Evolutionary conservation across 2,888 invertebrate genomes (phyloP), one percentile per base, ranked within the genome.

Genomic region (Ophioninae sp.): DNA sequence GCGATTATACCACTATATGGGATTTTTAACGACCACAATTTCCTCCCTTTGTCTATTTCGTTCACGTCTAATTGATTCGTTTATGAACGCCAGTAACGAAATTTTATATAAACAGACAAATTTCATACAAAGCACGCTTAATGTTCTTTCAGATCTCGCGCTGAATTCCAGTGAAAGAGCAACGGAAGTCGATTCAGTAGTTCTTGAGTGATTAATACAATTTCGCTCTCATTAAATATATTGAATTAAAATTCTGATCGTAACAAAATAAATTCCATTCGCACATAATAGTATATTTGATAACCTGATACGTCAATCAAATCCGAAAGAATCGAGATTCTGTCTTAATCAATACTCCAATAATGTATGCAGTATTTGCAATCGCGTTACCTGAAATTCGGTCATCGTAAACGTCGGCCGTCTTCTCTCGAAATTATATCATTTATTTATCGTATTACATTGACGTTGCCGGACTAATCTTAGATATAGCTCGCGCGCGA

Each of bases 401-500:
- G 50, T 2, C 44, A 23, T 68, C 6, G 13, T 7, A 2, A 23
- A 30, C 23, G 50, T 68, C 23, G 44, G 6, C 10, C 13, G 20
- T 68, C n/a, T 17, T n/a, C 20, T 5, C 10, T 30, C 23, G 50
- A 69, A 69, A 69, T 21, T 41, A 59, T 44, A 67, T 62, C 39
- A 37, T 57, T 69, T 62, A 50, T 41, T 50, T 7, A 20, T 39
- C 50, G 37, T 50, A 62, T 62, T 80, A 77, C 62, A 70, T 57
- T 56, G 13, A 65, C 41, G 20, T 17, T 17, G 64, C 57, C 20
- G 23, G 41, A 56, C 72, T 65, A 77, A 77, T 72, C 70, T 69
- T 56, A 59, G 59, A 59, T 77, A 50, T 13, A 23, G 10, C 50
- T 13, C 57, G 56, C 23, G 39, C 61, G 61, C 41, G 50, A 61